Percentiles rank a stretch among this genome's conserved stretches.
These are phyloP conservation scores for Puma concolor DNA, from an alignment of 2,113 vertebrate species.

Conservation along the genomic window DNA sequence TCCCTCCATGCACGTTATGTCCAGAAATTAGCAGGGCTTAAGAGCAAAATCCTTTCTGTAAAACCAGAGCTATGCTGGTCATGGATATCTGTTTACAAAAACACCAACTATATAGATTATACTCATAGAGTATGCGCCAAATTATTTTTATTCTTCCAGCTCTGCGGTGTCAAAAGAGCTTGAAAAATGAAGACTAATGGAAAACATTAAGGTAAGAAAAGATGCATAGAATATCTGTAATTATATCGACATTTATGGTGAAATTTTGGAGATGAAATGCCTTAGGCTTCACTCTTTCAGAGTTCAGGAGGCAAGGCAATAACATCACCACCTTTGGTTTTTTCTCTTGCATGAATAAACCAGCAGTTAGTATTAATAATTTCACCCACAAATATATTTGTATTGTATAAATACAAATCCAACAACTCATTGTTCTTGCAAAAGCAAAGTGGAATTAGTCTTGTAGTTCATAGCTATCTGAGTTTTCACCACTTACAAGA, in stretches of 20 bases:
- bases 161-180: neutral
- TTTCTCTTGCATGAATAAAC: neutral
- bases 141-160: neutral
- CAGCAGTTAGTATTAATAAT: neutral
- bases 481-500: neutral
- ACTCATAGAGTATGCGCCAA: neutral
- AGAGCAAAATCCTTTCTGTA: neutral
- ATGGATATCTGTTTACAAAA: neutral
- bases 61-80: neutral
- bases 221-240: neutral
- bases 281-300: neutral
- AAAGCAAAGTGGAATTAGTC: neutral
- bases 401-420: neutral
- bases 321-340: neutral
- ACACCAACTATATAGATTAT: neutral
- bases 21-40: neutral
- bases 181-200: neutral
- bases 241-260: neutral
- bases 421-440: neutral
- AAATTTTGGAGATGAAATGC: neutral
- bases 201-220: neutral
- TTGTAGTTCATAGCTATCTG: neutral
- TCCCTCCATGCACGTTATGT: neutral
- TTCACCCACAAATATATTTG: neutral
- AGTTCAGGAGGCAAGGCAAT: too few species aligned